Conservation (phyloP, 2,888 invertebrate species). For the Drosophila atripex region DNA sequence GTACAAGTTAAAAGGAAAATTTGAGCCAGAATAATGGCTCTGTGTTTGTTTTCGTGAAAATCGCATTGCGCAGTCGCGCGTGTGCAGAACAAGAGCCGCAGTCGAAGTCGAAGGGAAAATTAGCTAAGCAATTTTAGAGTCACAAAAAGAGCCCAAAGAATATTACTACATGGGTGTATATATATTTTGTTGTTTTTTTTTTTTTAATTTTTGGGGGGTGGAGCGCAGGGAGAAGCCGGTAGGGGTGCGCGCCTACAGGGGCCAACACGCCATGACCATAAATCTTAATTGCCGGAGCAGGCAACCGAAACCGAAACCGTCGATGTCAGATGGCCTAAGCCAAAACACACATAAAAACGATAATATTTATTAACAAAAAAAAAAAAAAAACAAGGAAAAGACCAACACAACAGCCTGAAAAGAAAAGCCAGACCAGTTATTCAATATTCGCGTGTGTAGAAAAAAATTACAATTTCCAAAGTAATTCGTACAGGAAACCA, state of each 20-base stretch:
- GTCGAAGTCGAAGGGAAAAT: slow-evolving; percentile 47
- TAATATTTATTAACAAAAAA: neutral
- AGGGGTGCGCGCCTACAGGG: slow-evolving; percentile 45
- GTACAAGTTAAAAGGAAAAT: slow-evolving; percentile 61
- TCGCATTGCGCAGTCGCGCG: slow-evolving; percentile 64
- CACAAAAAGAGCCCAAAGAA: slow-evolving; percentile 18
- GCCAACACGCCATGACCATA: slow-evolving; percentile 73
- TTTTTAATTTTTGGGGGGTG: slow-evolving; percentile 19
- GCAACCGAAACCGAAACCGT: slow-evolving; percentile 64
- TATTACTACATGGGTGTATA: neutral
- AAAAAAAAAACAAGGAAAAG: slow-evolving; percentile 1
- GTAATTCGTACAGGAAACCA: slow-evolving; percentile 36
- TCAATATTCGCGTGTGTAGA: slow-evolving; percentile 18
- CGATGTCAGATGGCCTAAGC: slow-evolving; percentile 31
- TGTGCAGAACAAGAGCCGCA: slow-evolving; percentile 40
- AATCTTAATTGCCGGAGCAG: slow-evolving; percentile 74
- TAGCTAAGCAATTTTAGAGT: slow-evolving; percentile 56
- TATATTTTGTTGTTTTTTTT: neutral
- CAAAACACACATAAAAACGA: neutral
- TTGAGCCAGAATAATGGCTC: slow-evolving; percentile 25
- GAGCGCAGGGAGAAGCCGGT: slow-evolving; percentile 18
- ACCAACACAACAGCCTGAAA: neutral
- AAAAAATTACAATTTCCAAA: neutral
- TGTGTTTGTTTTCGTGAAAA: slow-evolving; percentile 2
- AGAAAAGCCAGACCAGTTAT: slow-evolving; percentile 12